Evolutionary conservation across 2,113 vertebrate species (phyloP).

Genomic region (Vulpes lagopus): DNA sequence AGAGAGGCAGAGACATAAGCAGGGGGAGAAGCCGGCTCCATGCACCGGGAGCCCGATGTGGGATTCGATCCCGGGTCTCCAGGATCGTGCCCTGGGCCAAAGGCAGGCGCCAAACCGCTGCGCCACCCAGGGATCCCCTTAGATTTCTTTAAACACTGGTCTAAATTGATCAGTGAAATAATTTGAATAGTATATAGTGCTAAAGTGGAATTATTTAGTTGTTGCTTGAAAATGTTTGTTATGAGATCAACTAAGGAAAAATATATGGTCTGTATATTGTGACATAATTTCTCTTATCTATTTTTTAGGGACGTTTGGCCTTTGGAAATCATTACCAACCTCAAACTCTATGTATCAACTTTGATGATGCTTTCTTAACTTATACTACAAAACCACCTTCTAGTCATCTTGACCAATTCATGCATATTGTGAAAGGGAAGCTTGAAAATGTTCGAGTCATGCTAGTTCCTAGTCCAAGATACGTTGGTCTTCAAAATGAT

Average conservation of each 20-base stretch:
- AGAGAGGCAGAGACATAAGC: too few relatives aligned
- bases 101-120: too few relatives aligned
- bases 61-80: too few relatives aligned
- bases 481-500: conserved; percentile 96
- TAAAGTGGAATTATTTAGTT: background rate
- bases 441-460: conserved; percentile 98
- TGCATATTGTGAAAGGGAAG: conserved; percentile 99
- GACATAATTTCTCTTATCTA: conserved; percentile 1
- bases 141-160: background rate
- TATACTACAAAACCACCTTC: conserved; percentile 99
- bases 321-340: conserved; percentile 99
- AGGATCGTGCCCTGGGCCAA: too few relatives aligned
- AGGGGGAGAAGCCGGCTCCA: too few relatives aligned
- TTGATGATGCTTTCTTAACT: conserved; percentile 98
- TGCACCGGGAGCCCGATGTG: too few relatives aligned
- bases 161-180: background rate
- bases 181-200: background rate
- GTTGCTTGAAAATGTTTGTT: conserved; percentile 48
- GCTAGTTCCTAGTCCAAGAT: conserved; percentile 98
- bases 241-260: background rate
- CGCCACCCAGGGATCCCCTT: background rate
- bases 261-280: background rate
- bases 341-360: conserved; percentile 97
- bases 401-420: conserved; percentile 98
- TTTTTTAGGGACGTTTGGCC: conserved; percentile 94